These are phyloP conservation scores for Hippoglossus hippoglossus DNA, from an alignment of 2,797 vertebrate species.

Conservation along the genomic window DNA sequence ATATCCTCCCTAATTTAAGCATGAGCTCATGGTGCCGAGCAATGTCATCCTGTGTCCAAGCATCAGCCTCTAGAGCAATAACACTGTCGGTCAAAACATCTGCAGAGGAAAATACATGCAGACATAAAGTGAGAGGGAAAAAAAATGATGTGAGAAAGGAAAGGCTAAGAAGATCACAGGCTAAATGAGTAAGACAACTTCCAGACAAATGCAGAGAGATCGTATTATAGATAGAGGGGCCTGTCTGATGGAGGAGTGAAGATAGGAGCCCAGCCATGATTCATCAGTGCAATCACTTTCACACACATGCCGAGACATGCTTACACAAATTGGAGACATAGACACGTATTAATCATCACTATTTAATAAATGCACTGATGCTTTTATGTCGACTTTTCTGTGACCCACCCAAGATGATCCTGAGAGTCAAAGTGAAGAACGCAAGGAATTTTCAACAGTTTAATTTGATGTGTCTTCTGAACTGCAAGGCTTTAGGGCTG, in stretches of 20 bases:
- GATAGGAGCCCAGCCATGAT: constrained; percentile 33
- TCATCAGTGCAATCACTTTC: constrained; percentile 24
- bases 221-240: constrained; percentile 46
- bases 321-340: constrained; percentile 11
- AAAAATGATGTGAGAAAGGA: constrained; percentile 53
- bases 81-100: constrained; percentile 82
- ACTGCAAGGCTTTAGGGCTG: constrained; percentile 29
- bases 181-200: constrained; percentile 45
- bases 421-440: constrained; percentile 32
- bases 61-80: constrained; percentile 78
- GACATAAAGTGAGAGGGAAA: constrained; percentile 47
- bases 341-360: constrained; percentile 37
- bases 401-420: constrained; percentile 53
- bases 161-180: constrained; percentile 36
- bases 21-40: constrained; percentile 79
- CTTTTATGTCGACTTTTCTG: background rate
- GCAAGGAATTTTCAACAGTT: background rate
- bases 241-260: constrained; percentile 33
- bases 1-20: constrained; percentile 83
- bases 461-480: constrained; percentile 31
- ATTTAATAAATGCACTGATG: constrained; percentile 32
- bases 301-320: constrained; percentile 24
- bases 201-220: constrained; percentile 58
- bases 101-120: constrained; percentile 70
- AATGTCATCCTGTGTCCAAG: constrained; percentile 77